phyloP scores from a whole-genome alignment of 2,888 invertebrate genomes.

The Tethea ocularis region DNA sequence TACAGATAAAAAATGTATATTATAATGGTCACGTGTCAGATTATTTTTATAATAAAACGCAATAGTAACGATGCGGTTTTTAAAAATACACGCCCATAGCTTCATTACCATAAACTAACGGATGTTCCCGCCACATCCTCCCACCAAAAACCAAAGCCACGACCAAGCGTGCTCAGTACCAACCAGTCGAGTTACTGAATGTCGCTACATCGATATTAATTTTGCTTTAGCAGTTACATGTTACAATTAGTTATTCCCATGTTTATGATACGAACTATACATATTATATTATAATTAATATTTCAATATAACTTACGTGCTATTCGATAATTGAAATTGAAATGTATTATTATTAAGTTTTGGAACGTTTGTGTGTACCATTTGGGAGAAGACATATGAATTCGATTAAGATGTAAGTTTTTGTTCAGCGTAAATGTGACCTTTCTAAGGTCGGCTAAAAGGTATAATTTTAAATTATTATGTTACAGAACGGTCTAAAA shows the following conservation, averaged over 20 bases:
- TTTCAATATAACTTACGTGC: constrained; percentile 12
- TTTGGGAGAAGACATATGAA: not conserved
- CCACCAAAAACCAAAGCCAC: not conserved
- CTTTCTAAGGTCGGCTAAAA: too few species aligned
- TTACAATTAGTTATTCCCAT: constrained; percentile 33
- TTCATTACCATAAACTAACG: not conserved
- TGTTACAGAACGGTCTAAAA: too few species aligned
- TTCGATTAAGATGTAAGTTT: too few species aligned
- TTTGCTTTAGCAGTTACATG: constrained; percentile 23
- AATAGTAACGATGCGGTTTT: not conserved
- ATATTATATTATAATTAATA: constrained; percentile 36
- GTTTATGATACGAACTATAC: constrained; percentile 22
- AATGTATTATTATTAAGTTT: not conserved
- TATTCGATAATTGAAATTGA: not conserved
- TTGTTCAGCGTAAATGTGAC: not conserved
- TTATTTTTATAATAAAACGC: too few species aligned
- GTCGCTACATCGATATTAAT: constrained; percentile 32
- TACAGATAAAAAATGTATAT: too few species aligned
- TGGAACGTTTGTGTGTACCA: not conserved
- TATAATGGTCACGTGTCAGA: too few species aligned
- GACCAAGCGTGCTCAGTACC: constrained; percentile 5
- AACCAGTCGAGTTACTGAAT: constrained; percentile 13
- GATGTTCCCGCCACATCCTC: not conserved
- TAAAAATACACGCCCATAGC: not conserved
- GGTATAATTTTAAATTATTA: too few species aligned